A percentile compares a stretch with the other conserved stretches of the same genome.
These are phyloP conservation scores for Menidia beryllina DNA, from an alignment of 2,113 vertebrate genomes.

Conservation along the genomic window DNA sequence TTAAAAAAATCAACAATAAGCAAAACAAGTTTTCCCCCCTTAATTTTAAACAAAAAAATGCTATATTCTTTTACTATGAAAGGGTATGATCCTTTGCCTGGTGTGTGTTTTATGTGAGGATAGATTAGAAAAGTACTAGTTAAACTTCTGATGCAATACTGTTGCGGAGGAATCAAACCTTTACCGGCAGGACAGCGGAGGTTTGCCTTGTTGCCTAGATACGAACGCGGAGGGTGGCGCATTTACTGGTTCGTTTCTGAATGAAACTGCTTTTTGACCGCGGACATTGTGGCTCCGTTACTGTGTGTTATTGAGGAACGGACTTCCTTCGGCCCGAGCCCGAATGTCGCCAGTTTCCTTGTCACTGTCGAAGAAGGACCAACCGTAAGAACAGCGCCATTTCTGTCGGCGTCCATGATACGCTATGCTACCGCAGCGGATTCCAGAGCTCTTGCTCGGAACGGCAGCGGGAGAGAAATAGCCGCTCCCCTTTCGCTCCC, in stretches of 20 bases:
- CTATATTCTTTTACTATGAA: not conserved
- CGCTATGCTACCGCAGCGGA: slow-evolving; percentile 83
- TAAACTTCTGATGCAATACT: slow-evolving; percentile 83
- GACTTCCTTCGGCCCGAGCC: slow-evolving; percentile 61
- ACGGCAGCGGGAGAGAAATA: slow-evolving; percentile 84
- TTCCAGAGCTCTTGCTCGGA: slow-evolving; percentile 84
- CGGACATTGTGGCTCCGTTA: slow-evolving; percentile 76
- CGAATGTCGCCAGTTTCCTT: slow-evolving; percentile 76
- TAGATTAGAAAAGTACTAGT: slow-evolving; percentile 65
- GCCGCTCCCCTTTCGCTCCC: slow-evolving; percentile 81
- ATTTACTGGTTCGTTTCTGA: slow-evolving; percentile 23
- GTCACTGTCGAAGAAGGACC: slow-evolving; percentile 43
- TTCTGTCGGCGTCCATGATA: slow-evolving; percentile 82
- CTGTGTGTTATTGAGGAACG: not conserved
- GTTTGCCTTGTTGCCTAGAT: slow-evolving; percentile 82
- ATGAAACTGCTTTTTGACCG: slow-evolving; percentile 42
- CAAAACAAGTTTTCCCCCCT: not conserved
- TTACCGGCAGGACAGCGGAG: slow-evolving; percentile 62
- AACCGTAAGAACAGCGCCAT: slow-evolving; percentile 76
- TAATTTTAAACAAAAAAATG: not conserved
- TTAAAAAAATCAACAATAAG: too few species aligned
- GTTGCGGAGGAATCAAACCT: slow-evolving; percentile 76
- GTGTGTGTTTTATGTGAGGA: not conserved
- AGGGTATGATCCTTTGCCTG: not conserved
- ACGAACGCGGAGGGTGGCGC: slow-evolving; percentile 77